Base-by-base conservation (phyloP, 1,140 invertebrate species). In the Anthonomus grandis region DNA sequence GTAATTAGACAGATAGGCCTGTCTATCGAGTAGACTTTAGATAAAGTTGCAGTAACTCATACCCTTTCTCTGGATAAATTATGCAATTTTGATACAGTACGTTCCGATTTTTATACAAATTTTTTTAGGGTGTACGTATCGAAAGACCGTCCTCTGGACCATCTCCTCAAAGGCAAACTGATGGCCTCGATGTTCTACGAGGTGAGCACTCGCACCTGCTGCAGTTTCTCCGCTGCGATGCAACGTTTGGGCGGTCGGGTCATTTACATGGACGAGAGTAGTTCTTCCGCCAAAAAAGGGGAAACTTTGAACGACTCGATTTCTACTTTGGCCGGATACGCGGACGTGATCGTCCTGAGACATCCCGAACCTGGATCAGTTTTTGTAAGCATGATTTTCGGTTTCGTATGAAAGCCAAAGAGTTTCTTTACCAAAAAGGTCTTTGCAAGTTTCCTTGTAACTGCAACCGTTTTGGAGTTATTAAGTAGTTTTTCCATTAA, bases 121-220 rank as follows among this genome's bases (percentile, higher is more conserved):
- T n/a, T n/a, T 56, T 57, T 9, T 19, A 58, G 56, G 65, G 81
- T 82, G 19, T 86, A 83, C 39, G 87, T 97, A 0, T 82, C 79
- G 8, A 96, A 93, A 73, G 91, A 95, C 45, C 76, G 90, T 4
- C 79, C 82, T 0, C 71, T 97, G 4, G 90, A 95, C 74, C 87
- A 95, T 66, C 85, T 97, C 61, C 74, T 97, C 22, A 87, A 89
- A 80, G 95, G 95, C 36, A 96, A 96, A 79, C 80, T 97, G 1
- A 89, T 99, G 88, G 90, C 92, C 12, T 93, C 90, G 0, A 86
- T 99, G 68, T 99, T 99, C 73, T 99, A 95, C 76, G 97, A 99
- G 82, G 91, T 89, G 0, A 97, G 93, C 67, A 99, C 97, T 0
- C 80, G 97, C 61, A 99, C 97, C 0, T 88, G 86, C 67, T 94